These are phyloP conservation scores for Gerris lacustris DNA, from an alignment of 2,888 invertebrate species.

Conservation along the genomic window DNA sequence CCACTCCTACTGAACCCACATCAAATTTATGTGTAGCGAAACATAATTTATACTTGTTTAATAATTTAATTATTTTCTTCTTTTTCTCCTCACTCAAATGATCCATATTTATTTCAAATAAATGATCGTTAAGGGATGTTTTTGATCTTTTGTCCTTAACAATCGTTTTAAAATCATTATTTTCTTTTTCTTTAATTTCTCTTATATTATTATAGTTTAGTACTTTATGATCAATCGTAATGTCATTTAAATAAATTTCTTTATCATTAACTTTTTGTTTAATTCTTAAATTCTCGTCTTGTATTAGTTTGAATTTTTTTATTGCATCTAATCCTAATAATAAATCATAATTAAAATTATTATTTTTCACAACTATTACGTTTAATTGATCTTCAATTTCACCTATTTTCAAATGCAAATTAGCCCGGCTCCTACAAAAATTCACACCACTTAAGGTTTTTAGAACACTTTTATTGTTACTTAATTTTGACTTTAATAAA, in stretches of 20 bases:
- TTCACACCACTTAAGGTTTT: slow-evolving; percentile 3
- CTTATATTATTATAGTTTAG: neutral
- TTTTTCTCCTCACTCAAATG: slow-evolving; percentile 16
- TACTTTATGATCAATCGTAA: neutral
- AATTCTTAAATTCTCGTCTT: slow-evolving; percentile 9
- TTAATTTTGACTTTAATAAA: neutral
- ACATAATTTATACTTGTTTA: slow-evolving; percentile 12
- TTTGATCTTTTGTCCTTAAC: slow-evolving; percentile 14
- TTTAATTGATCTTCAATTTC: neutral
- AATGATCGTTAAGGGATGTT: slow-evolving; percentile 6
- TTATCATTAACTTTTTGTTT: neutral
- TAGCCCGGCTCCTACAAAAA: slow-evolving; percentile 3
- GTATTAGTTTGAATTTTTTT: slow-evolving; percentile 6
- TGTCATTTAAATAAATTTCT: neutral
- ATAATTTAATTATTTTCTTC: slow-evolving; percentile 11
- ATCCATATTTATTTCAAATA: slow-evolving; percentile 15
- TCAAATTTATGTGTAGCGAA: slow-evolving; percentile 22
- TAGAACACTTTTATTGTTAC: slow-evolving; percentile 4
- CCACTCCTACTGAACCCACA: slow-evolving; percentile 14
- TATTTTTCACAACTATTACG: neutral
- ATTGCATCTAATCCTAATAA: slow-evolving; percentile 14
- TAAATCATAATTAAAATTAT: slow-evolving; percentile 7
- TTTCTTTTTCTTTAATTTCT: neutral
- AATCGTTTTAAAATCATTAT: no score
- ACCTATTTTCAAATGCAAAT: neutral